These are phyloP conservation scores for Sebastes diaconus DNA, from an alignment of 2,797 vertebrate species.

Conservation along the genomic window DNA sequence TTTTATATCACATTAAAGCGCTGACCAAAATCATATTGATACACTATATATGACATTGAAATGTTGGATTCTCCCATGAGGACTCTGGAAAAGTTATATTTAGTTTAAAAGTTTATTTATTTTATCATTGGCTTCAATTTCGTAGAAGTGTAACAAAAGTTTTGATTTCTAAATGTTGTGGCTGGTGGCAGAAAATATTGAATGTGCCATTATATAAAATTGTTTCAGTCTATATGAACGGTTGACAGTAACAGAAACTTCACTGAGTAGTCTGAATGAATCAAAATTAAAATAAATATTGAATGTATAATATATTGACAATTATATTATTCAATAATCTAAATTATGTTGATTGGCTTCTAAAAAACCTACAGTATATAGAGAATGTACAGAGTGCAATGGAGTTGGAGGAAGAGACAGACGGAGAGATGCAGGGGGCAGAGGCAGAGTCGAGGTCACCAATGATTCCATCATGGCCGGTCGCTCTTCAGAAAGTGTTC, in stretches of 20 bases:
- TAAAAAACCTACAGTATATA: neutral
- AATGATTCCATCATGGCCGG: constrained; percentile 24
- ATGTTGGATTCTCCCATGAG: constrained; percentile 43
- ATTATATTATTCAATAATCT: neutral
- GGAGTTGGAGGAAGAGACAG: neutral
- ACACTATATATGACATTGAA: constrained; percentile 56
- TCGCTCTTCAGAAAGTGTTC: constrained; percentile 42
- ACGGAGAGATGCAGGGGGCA: neutral
- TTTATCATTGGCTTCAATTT: constrained; percentile 43
- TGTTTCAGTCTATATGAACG: neutral
- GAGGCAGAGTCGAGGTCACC: constrained; percentile 24
- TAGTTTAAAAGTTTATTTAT: constrained; percentile 18
- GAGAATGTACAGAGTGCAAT: neutral
- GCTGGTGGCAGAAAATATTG: constrained; percentile 1
- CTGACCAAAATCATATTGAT: constrained; percentile 74
- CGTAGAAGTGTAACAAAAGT: constrained; percentile 24
- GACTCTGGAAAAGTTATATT: constrained; percentile 37
- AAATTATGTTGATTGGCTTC: neutral
- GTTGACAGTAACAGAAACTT: constrained; percentile 5
- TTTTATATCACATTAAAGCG: constrained; percentile 79
- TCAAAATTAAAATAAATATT: neutral
- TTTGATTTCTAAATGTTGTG: constrained; percentile 40
- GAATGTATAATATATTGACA: neutral
- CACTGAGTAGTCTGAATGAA: neutral
- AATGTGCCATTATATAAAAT: constrained; percentile 28